Evolutionary conservation across 2,113 vertebrate genomes (phyloP).

Genomic region (Trinectes maculatus): DNA sequence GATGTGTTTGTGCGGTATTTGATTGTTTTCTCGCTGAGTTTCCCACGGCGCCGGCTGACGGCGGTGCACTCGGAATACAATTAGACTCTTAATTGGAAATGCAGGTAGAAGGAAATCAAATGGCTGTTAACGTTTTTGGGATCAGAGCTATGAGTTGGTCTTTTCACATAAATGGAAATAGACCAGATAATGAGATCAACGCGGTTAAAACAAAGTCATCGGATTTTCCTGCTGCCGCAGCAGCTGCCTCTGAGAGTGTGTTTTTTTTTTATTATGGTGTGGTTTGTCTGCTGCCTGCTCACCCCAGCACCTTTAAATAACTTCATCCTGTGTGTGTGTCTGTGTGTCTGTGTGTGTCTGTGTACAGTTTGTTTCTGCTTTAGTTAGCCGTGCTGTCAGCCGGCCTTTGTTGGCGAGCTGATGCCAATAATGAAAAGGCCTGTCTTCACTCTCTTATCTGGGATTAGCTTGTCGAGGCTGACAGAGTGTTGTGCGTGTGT

Average conservation of each 20-base stretch:
- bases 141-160: too few species aligned
- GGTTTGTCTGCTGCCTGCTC: slow-evolving; percentile 30
- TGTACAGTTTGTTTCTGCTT: slow-evolving; percentile 44
- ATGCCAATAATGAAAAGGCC: slow-evolving; percentile 61
- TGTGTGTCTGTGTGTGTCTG: slow-evolving; percentile 18
- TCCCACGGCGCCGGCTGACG: too few species aligned
- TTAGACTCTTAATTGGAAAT: too few species aligned
- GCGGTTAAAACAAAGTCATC: not conserved
- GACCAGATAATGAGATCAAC: not conserved
- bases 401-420: slow-evolving; percentile 57
- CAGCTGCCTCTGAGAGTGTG: slow-evolving; percentile 4
- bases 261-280: slow-evolving; percentile 24
- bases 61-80: too few species aligned
- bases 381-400: slow-evolving; percentile 57
- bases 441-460: slow-evolving; percentile 69
- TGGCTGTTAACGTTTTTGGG: too few species aligned
- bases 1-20: too few species aligned
- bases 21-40: too few species aligned
- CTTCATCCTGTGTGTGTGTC: slow-evolving; percentile 33
- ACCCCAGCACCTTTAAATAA: slow-evolving; percentile 48
- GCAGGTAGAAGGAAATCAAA: too few species aligned
- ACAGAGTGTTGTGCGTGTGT: slow-evolving; percentile 33
- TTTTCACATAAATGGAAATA: not conserved
- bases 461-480: slow-evolving; percentile 67
- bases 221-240: slow-evolving; percentile 17